A percentile compares a stretch with the other conserved stretches of the same genome.
These are phyloP conservation scores for Leucoptera coffeella DNA, from an alignment of 2,888 invertebrate species.

Conservation along the genomic window DNA sequence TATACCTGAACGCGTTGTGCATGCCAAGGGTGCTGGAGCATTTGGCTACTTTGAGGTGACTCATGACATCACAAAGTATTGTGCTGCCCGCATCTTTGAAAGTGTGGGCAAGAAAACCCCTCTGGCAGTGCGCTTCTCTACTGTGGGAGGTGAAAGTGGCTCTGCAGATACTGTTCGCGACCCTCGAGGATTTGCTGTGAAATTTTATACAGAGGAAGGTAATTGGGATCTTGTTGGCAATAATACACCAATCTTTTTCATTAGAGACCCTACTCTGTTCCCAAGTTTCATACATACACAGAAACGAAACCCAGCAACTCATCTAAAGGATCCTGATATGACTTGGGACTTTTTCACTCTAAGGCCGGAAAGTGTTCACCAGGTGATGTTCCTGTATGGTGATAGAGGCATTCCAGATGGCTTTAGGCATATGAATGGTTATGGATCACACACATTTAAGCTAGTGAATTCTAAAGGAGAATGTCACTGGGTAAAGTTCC, in stretches of 20 bases:
- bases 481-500: conserved; percentile 85
- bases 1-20: conserved; percentile 93
- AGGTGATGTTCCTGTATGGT: conserved; percentile 75
- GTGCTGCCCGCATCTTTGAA: conserved; percentile 73
- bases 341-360: conserved; percentile 93
- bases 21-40: conserved; percentile 92
- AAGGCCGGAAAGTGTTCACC: conserved; percentile 83
- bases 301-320: conserved; percentile 89
- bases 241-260: conserved; percentile 90
- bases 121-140: conserved; percentile 74
- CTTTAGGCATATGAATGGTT: conserved; percentile 90
- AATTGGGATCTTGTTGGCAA: conserved; percentile 92
- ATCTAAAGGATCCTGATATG: conserved; percentile 89
- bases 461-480: conserved; percentile 73
- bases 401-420: conserved; percentile 94
- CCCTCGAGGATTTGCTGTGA: conserved; percentile 88
- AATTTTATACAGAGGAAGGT: conserved; percentile 90
- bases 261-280: conserved; percentile 85
- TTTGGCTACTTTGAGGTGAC: conserved; percentile 87
- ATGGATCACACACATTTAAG: conserved; percentile 92
- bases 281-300: conserved; percentile 96
- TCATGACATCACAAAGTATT: conserved; percentile 75
- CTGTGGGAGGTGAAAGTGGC: conserved; percentile 85
- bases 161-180: conserved; percentile 89
- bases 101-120: conserved; percentile 74